phyloP scores from a whole-genome alignment of 2,113 vertebrate genomes.

The Orthonyx spaldingii region DNA sequence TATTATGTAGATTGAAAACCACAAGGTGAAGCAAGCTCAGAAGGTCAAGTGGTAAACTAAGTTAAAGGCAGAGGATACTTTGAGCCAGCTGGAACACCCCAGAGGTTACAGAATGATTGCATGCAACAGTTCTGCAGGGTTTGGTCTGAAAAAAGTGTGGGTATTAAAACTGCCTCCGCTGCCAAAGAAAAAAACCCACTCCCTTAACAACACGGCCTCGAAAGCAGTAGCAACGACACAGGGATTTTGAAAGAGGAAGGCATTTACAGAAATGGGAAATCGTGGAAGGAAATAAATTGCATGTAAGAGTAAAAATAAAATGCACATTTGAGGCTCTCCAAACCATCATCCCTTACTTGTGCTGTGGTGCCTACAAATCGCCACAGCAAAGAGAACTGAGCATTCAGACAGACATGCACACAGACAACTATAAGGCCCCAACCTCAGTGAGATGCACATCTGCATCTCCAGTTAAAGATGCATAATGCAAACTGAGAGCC shows the following conservation, averaged over 20 bases:
- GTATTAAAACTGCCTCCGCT: not conserved
- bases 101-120: not conserved
- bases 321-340: not conserved
- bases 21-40: conserved; percentile 23
- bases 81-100: not conserved
- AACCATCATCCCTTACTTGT: not conserved
- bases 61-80: not conserved
- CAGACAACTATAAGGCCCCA: not conserved
- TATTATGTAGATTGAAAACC: conserved; percentile 28
- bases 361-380: not conserved
- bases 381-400: not conserved
- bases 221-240: not conserved
- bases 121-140: not conserved
- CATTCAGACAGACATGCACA: fast-evolving
- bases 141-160: not conserved
- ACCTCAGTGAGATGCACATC: not conserved
- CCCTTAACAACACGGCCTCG: not conserved
- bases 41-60: conserved; percentile 19
- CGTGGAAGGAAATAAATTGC: not conserved
- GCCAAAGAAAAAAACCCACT: not conserved
- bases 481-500: not conserved
- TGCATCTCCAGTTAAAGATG: not conserved
- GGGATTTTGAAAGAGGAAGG: not conserved
- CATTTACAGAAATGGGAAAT: not conserved
- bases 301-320: not conserved